These are phyloP conservation scores for Heterohyrax brucei DNA, from an alignment of 2,797 vertebrate genomes.

Conservation along the genomic window DNA sequence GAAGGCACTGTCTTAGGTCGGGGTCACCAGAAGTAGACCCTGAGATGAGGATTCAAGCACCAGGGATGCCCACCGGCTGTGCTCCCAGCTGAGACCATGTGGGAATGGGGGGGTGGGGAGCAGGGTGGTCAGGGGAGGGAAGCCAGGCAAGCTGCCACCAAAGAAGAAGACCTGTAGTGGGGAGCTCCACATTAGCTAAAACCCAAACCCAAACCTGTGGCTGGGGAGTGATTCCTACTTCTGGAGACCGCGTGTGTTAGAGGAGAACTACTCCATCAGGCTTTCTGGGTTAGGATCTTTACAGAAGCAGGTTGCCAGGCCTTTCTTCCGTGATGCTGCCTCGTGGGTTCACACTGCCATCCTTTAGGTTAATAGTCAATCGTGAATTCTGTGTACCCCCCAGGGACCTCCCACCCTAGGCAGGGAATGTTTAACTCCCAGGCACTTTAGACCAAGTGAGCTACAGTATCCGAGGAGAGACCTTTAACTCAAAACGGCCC, in stretches of 20 bases:
- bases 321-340: neutral
- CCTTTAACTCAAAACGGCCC: neutral
- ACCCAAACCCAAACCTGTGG: neutral
- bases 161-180: neutral
- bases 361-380: neutral
- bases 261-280: neutral
- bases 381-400: neutral
- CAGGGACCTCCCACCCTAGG: neutral
- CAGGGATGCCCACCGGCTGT: accelerated
- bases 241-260: neutral
- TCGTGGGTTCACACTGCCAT: neutral
- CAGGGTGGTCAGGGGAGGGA: neutral
- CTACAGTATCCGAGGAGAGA: neutral
- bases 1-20: no score
- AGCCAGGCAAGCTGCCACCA: neutral
- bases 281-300: neutral
- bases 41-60: neutral
- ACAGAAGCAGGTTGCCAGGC: neutral
- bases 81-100: neutral
- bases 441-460: neutral
- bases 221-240: neutral
- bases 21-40: no score
- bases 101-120: neutral
- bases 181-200: neutral
- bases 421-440: accelerated